Evolutionary conservation across 2,113 vertebrate species (phyloP).

Genomic region (Etia nguti): DNA sequence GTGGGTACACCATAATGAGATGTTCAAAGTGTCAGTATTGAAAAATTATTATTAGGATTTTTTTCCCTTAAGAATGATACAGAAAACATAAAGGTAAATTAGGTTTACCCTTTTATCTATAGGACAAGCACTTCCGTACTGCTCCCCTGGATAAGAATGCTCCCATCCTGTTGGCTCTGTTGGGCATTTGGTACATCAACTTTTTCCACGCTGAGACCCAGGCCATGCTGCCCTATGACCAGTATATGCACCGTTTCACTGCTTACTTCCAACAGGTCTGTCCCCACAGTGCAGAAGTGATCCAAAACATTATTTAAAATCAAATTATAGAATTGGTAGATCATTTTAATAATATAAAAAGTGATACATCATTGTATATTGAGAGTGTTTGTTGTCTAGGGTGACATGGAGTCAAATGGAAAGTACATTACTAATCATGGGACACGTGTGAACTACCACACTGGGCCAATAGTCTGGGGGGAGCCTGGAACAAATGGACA

Average conservation of each 20-base stretch:
- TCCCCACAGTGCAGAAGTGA: not conserved
- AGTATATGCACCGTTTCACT: conserved; percentile 96
- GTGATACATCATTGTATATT: not conserved
- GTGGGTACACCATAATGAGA: conserved; percentile 67
- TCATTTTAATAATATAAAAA: not conserved
- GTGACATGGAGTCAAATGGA: conserved; percentile 98
- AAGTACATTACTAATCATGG: conserved; percentile 93
- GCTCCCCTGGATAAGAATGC: conserved; percentile 87
- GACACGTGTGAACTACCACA: conserved; percentile 85
- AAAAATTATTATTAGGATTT: not conserved
- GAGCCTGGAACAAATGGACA: conserved; percentile 98
- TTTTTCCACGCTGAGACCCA: conserved; percentile 92
- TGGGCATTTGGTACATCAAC: conserved; percentile 97
- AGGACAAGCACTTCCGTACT: conserved; percentile 92
- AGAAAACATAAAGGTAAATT: not conserved
- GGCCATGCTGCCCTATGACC: conserved; percentile 92
- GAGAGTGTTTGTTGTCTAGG: conserved; percentile 64
- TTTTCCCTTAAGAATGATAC: not conserved
- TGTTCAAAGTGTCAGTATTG: not conserved
- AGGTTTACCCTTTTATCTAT: not conserved
- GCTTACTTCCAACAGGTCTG: conserved; percentile 99
- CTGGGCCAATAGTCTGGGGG: conserved; percentile 96
- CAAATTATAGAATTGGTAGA: accelerated
- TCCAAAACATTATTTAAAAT: not conserved
- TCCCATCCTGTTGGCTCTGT: conserved; percentile 86